Conservation (phyloP, 2,888 invertebrate species). For the Caenorhabditis sp. region DNA sequence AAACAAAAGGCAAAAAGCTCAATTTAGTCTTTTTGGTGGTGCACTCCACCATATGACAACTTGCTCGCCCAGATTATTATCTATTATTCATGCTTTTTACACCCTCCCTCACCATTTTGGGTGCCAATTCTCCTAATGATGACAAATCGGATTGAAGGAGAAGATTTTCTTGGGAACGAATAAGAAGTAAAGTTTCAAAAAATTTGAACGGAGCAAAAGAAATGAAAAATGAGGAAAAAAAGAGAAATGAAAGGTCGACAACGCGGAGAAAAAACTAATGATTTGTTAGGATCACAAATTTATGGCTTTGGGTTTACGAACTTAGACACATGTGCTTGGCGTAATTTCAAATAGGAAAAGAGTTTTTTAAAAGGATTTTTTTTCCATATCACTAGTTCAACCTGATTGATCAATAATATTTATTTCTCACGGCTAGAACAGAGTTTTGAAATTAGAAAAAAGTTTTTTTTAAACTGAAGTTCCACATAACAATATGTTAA, state of each 20-base stretch:
- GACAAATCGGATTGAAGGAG: not conserved
- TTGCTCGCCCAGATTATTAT: not conserved
- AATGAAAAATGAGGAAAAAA: conserved; percentile 1
- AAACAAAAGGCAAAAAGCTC: conserved; percentile 1
- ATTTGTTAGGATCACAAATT: not conserved
- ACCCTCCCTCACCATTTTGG: not conserved
- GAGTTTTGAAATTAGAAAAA: no score
- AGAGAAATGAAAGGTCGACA: not conserved
- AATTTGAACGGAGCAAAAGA: conserved; percentile 5
- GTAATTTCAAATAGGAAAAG: not conserved
- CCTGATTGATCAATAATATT: no score
- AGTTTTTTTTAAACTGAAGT: no score
- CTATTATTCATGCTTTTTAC: not conserved
- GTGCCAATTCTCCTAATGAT: not conserved
- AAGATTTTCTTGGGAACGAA: not conserved
- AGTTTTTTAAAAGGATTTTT: not conserved
- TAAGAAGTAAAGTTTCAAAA: not conserved
- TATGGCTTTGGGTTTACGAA: not conserved
- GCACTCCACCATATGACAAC: not conserved
- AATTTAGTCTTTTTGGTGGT: not conserved
- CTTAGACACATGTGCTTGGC: not conserved
- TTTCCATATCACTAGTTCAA: no score
- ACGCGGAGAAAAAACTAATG: conserved; percentile 5
- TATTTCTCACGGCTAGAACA: no score
- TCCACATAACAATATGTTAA: no score